These are phyloP conservation scores for Isurus oxyrinchus DNA, from an alignment of 2,113 vertebrate genomes.

Conservation along the genomic window DNA sequence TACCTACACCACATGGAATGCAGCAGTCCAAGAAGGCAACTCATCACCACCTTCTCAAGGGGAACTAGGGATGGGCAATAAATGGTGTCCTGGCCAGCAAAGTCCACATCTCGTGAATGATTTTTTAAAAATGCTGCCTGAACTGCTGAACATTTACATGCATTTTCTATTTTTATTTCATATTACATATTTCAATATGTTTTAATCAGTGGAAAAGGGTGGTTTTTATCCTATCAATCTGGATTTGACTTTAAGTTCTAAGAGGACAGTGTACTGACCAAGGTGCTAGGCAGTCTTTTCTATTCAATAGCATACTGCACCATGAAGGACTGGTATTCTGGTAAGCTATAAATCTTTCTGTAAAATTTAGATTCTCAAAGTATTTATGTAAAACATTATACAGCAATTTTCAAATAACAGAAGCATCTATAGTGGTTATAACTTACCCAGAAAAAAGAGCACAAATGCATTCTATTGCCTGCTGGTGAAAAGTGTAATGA, in stretches of 20 bases:
- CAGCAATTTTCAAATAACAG: neutral
- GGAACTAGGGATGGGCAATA: too few relatives aligned
- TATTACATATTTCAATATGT: neutral
- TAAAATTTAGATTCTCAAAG: neutral
- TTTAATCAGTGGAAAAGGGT: neutral
- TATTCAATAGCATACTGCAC: neutral
- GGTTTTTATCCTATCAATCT: neutral
- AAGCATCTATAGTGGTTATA: neutral
- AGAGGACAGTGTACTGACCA: neutral
- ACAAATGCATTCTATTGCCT: neutral
- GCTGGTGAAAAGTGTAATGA: neutral
- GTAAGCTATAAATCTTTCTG: neutral
- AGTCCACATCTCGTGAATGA: too few relatives aligned
- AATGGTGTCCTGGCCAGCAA: too few relatives aligned
- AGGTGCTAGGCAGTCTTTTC: neutral
- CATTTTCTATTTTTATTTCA: neutral
- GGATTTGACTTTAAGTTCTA: neutral
- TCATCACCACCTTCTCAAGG: too few relatives aligned
- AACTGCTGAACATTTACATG: too few relatives aligned
- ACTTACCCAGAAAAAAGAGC: neutral
- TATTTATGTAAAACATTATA: neutral
- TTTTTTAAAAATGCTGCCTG: too few relatives aligned
- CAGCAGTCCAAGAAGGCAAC: too few relatives aligned
- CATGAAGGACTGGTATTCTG: neutral
- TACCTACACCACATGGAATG: too few relatives aligned